These are phyloP conservation scores for Xestia c-nigrum DNA, from an alignment of 2,888 invertebrate species.

Conservation along the genomic window DNA sequence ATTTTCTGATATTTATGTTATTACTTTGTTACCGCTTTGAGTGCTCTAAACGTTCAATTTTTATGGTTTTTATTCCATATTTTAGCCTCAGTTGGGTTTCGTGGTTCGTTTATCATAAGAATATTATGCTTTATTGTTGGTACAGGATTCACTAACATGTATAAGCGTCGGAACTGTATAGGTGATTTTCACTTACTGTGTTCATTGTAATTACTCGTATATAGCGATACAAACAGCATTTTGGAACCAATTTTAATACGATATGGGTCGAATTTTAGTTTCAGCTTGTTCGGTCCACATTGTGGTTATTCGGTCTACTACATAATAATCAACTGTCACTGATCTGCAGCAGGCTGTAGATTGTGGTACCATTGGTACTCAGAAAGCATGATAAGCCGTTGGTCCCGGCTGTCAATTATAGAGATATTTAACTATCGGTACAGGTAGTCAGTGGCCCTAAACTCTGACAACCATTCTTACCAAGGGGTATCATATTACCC, in stretches of 20 bases:
- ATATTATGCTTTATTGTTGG: not conserved
- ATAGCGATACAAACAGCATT: not conserved
- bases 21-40: slow-evolving; percentile 19
- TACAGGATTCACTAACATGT: not conserved
- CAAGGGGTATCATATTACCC: not conserved
- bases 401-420: not conserved
- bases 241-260: not conserved
- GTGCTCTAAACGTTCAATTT: slow-evolving; percentile 27
- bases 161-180: not conserved
- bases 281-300: not conserved
- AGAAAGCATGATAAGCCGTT: not conserved
- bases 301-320: not conserved
- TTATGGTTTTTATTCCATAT: slow-evolving; percentile 21
- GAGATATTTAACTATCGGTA: not conserved
- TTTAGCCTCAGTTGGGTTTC: slow-evolving; percentile 8
- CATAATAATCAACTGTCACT: not conserved
- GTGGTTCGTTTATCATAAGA: not conserved
- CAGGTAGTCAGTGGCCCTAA: not conserved
- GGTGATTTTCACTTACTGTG: not conserved
- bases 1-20: slow-evolving; percentile 53
- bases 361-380: too few species aligned
- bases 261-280: not conserved
- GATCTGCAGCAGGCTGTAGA: not conserved
- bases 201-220: not conserved
- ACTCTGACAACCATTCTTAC: not conserved